Evolutionary conservation across 2,888 invertebrate genomes (phyloP).

Genomic region (Drosophila melanosoma): DNA sequence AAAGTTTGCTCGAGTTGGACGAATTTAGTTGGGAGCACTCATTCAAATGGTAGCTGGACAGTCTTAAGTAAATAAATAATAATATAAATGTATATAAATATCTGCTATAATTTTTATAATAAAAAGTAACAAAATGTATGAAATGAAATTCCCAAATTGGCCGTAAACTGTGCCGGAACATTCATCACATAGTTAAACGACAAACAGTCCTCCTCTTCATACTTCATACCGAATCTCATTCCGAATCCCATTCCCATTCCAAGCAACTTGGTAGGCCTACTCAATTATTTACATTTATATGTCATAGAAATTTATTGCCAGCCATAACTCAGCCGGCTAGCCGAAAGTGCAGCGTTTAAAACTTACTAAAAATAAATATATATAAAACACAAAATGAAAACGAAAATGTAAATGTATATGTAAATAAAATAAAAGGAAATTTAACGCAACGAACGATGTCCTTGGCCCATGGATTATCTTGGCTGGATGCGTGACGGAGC

Average conservation of each 20-base stretch:
- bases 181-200: constrained; percentile 66
- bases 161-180: constrained; percentile 59
- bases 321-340: constrained; percentile 74
- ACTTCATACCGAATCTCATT: not conserved
- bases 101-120: constrained; percentile 36
- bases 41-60: constrained; percentile 4
- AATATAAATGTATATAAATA: constrained; percentile 8
- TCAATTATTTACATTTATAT: constrained; percentile 83
- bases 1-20: constrained; percentile 1
- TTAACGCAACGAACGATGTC: constrained; percentile 14
- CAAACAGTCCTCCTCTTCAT: constrained; percentile 25
- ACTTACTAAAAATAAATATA: constrained; percentile 63
- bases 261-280: constrained; percentile 49
- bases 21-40: constrained; percentile 15
- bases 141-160: constrained; percentile 66
- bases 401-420: constrained; percentile 26
- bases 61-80: constrained; percentile 11
- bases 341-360: constrained; percentile 73
- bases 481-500: constrained; percentile 33
- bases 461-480: constrained; percentile 51
- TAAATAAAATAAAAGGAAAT: constrained; percentile 33
- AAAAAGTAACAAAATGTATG: constrained; percentile 49
- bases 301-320: constrained; percentile 82
- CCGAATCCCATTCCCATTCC: not conserved
- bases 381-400: constrained; percentile 31